Percentiles rank a stretch among this genome's conserved stretches.
Conservation (phyloP, 2,888 invertebrate species). For the Dolichopus griseipennis region DNA sequence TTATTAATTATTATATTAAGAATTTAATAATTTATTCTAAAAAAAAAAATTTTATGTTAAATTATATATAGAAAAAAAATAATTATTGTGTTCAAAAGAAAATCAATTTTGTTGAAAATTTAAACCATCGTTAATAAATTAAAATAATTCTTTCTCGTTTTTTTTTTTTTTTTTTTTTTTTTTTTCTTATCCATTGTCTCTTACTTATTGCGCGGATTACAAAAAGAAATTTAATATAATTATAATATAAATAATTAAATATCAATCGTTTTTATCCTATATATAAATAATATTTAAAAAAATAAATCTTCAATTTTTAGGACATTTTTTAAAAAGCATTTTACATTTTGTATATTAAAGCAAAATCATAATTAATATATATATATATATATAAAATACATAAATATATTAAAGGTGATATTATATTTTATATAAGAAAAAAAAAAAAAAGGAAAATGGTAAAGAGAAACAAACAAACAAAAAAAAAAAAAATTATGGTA, state of each 20-base stretch:
- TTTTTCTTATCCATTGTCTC: too few species aligned
- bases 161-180: too few species aligned
- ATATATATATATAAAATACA: background rate
- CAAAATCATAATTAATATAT: background rate
- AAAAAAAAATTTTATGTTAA: background rate
- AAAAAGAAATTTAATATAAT: too few species aligned
- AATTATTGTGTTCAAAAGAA: background rate
- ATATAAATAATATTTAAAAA: background rate
- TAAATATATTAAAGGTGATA: constrained; percentile 1
- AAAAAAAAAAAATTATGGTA: background rate
- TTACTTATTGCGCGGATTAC: too few species aligned
- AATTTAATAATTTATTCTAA: background rate
- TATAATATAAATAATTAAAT: background rate
- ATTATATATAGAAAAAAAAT: background rate
- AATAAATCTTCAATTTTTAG: background rate
- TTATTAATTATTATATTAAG: background rate
- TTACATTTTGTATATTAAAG: background rate
- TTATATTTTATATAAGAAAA: background rate
- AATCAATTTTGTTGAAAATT: constrained; percentile 1
- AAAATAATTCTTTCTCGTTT: background rate
- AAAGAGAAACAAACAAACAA: too few species aligned
- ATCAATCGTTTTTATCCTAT: background rate
- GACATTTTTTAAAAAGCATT: background rate
- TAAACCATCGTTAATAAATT: background rate
- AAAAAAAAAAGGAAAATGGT: background rate